phyloP scores from a whole-genome alignment of 2,113 vertebrate genomes.

The Gila orcuttii region DNA sequence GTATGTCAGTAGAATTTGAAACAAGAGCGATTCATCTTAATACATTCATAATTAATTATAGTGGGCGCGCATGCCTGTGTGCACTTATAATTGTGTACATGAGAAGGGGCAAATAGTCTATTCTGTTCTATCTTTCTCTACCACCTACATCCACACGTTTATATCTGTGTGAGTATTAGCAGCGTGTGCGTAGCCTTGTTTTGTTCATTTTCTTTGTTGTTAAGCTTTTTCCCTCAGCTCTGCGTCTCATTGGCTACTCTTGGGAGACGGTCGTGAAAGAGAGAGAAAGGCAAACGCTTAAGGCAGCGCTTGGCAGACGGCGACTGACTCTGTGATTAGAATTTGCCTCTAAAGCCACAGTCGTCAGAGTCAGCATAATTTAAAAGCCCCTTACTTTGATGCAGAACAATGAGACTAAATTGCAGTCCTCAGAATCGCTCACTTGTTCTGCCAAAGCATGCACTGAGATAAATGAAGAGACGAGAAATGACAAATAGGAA shows the following conservation, averaged over 20 bases:
- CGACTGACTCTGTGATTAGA: slow-evolving; percentile 57
- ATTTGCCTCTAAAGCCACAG: slow-evolving; percentile 55
- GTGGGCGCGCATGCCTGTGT: slow-evolving; percentile 65
- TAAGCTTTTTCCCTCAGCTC: slow-evolving; percentile 17
- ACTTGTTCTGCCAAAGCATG: slow-evolving; percentile 48
- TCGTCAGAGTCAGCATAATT: slow-evolving; percentile 57
- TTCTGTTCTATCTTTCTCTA: slow-evolving; percentile 4
- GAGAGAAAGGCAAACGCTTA: slow-evolving; percentile 48
- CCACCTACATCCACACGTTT: slow-evolving; percentile 22
- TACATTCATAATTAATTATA: slow-evolving; percentile 79
- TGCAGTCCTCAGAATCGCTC: slow-evolving; percentile 47
- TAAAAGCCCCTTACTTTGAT: slow-evolving; percentile 59
- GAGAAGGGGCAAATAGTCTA: slow-evolving; percentile 6
- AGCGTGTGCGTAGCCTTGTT: neutral
- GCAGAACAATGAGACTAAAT: slow-evolving; percentile 59
- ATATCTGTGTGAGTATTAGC: slow-evolving; percentile 13
- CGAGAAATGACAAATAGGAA: slow-evolving; percentile 33
- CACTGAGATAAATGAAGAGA: slow-evolving; percentile 15
- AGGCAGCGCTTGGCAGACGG: slow-evolving; percentile 53
- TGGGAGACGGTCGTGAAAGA: slow-evolving; percentile 40
- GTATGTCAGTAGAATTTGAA: slow-evolving; percentile 76
- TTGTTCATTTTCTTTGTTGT: slow-evolving; percentile 36
- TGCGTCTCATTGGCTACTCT: slow-evolving; percentile 28
- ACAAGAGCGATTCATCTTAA: slow-evolving; percentile 77
- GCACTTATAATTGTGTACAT: slow-evolving; percentile 5